Percentiles rank a stretch among this genome's conserved stretches.
Evolutionary conservation across 1,140 invertebrate genomes (phyloP).

Genomic region (Solen grandis): DNA sequence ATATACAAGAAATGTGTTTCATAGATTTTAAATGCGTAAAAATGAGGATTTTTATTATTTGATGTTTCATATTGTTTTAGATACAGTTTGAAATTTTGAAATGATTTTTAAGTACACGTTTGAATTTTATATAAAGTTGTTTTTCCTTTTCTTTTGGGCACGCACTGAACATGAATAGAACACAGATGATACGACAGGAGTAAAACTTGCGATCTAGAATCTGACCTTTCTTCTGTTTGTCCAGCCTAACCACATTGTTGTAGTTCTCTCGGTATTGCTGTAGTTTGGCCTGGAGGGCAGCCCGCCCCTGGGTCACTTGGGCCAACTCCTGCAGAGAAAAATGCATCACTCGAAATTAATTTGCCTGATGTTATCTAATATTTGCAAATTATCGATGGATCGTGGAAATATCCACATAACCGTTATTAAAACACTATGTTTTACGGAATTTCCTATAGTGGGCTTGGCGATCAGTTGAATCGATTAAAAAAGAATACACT

Average conservation of each 20-base stretch:
- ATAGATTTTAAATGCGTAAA: neutral
- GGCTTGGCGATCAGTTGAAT: no score
- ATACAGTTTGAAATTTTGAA: neutral
- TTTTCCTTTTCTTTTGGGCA: no score
- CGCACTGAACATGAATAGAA: no score
- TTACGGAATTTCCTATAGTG: no score
- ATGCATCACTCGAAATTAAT: no score
- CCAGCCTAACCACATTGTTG: neutral
- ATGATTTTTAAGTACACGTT: neutral
- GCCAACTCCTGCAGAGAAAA: slow-evolving; percentile 25
- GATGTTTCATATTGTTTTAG: neutral
- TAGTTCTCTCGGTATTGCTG: neutral
- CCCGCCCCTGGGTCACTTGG: slow-evolving; percentile 12
- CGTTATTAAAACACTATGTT: no score
- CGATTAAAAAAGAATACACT: no score
- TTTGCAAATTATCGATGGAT: no score
- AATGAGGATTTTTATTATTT: neutral
- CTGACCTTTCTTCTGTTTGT: slow-evolving; percentile 13
- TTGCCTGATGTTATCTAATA: no score
- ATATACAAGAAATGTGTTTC: neutral
- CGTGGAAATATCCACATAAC: no score
- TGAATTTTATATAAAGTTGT: neutral
- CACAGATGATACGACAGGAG: neutral
- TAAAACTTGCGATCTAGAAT: neutral
- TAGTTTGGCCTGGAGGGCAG: neutral